Evolutionary conservation across 1,140 invertebrate species (phyloP).

Genomic region (Chymomyza costata): DNA sequence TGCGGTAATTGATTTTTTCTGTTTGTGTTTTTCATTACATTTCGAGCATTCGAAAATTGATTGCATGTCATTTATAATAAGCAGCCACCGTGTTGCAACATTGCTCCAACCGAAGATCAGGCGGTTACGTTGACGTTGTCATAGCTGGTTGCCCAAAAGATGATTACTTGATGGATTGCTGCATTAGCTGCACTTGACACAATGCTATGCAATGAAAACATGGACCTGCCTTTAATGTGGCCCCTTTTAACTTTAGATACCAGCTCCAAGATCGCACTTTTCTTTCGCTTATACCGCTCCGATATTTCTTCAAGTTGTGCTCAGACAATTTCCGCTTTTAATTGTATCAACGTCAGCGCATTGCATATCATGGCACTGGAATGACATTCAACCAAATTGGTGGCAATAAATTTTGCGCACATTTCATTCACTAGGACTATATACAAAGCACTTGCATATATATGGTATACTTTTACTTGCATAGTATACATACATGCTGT

Average conservation of each 20-base stretch:
- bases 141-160: neutral
- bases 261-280: no score
- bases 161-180: constrained; percentile 44
- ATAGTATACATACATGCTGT: neutral
- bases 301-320: neutral
- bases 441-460: no score
- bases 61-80: constrained; percentile 20
- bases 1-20: constrained; percentile 44
- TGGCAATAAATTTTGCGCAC: constrained; percentile 63
- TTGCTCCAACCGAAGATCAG: neutral
- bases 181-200: constrained; percentile 39
- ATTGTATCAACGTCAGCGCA: constrained; percentile 63
- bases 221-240: neutral
- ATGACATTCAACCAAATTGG: constrained; percentile 72
- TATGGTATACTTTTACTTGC: no score
- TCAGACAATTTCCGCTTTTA: constrained; percentile 64
- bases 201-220: constrained; percentile 8
- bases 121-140: neutral
- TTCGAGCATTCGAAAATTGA: constrained; percentile 13
- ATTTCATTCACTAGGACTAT: constrained; percentile 47
- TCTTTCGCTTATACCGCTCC: neutral
- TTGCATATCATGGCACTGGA: constrained; percentile 30
- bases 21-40: no score
- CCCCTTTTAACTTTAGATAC: no score
- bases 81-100: neutral